These are phyloP conservation scores for Propithecus deckenii DNA, from an alignment of 2,797 vertebrate species.

Conservation along the genomic window DNA sequence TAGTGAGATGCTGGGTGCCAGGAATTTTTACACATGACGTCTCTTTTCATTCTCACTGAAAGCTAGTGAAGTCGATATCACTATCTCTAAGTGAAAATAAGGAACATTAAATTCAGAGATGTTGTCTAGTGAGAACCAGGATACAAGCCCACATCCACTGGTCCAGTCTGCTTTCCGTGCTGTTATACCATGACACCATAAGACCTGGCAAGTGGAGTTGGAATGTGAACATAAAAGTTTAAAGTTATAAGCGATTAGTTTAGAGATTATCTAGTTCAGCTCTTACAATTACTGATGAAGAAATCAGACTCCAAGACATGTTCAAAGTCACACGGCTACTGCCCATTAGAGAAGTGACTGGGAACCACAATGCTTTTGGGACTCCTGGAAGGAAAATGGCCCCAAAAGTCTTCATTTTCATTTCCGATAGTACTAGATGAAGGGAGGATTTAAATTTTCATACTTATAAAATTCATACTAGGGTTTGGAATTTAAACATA, in stretches of 20 bases:
- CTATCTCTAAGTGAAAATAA: neutral
- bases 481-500: neutral
- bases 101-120: neutral
- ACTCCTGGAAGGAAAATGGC: neutral
- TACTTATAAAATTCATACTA: neutral
- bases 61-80: neutral
- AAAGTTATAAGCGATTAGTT: neutral
- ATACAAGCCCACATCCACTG: neutral
- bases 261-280: slow-evolving; percentile 11
- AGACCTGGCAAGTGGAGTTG: neutral
- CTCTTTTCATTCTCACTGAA: slow-evolving; percentile 3
- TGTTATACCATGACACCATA: neutral
- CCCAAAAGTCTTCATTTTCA: neutral
- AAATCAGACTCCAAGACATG: slow-evolving; percentile 8
- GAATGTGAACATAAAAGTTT: neutral
- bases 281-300: neutral
- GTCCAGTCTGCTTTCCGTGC: neutral
- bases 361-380: neutral
- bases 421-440: neutral
- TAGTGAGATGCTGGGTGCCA: neutral
- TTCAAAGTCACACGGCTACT: neutral
- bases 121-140: neutral
- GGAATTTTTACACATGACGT: neutral
- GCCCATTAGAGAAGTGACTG: neutral
- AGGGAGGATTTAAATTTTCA: neutral